phyloP scores from a whole-genome alignment of 2,888 invertebrate species.

The Ophraella communa region DNA sequence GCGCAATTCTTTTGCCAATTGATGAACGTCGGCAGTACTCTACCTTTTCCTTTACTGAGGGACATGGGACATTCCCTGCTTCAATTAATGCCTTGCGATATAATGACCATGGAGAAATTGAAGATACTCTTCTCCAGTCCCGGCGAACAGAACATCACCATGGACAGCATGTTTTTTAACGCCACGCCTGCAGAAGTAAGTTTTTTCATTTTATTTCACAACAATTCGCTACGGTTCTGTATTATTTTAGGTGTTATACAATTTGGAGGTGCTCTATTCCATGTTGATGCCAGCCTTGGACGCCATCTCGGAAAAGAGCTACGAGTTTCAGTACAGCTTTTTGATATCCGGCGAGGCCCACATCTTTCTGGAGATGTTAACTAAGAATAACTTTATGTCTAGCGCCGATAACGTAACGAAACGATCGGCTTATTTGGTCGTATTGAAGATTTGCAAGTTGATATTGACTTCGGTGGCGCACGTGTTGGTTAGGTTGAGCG shows the following conservation, averaged over 20 bases:
- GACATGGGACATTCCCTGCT: constrained; percentile 84
- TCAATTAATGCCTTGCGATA: constrained; percentile 78
- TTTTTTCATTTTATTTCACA: neutral
- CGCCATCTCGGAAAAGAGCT: constrained; percentile 75
- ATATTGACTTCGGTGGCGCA: constrained; percentile 87
- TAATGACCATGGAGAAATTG: constrained; percentile 63
- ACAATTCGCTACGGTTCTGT: no score
- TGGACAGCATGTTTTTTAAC: constrained; percentile 73
- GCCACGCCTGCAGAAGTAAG: constrained; percentile 75
- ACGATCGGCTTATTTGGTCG: constrained; percentile 84
- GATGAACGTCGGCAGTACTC: constrained; percentile 85
- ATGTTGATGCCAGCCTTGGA: constrained; percentile 89
- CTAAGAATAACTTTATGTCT: constrained; percentile 84
- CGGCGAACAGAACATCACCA: constrained; percentile 59
- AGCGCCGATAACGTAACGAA: constrained; percentile 73
- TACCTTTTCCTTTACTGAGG: constrained; percentile 79
- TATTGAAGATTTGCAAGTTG: constrained; percentile 87
- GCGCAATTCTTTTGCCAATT: constrained; percentile 84
- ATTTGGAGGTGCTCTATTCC: constrained; percentile 72
- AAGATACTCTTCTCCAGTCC: constrained; percentile 63
- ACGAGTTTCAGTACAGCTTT: constrained; percentile 74
- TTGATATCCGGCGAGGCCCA: constrained; percentile 71
- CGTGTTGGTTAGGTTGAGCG: constrained; percentile 67
- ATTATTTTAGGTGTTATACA: constrained; percentile 77
- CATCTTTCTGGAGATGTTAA: constrained; percentile 78